Percentiles rank a stretch among this genome's conserved stretches.
Evolutionary conservation across 2,888 invertebrate genomes (phyloP).

Genomic region (Xylocampa areola): DNA sequence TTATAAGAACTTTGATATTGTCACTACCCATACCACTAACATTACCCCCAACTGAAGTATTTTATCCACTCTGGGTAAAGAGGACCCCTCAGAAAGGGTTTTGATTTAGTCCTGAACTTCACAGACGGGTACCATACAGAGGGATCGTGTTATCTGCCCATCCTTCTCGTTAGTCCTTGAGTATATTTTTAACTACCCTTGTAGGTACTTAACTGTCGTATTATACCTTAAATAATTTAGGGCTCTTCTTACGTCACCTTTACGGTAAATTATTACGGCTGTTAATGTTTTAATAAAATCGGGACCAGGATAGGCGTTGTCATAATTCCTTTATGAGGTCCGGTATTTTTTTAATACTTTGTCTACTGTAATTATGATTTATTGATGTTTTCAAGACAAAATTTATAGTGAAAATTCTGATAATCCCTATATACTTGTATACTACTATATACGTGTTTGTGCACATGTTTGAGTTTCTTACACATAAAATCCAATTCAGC

Average conservation of each 20-base stretch:
- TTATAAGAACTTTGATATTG: no score
- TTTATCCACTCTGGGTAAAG: no score
- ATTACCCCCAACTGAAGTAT: no score
- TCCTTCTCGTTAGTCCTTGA: slow-evolving; percentile 7
- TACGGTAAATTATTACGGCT: slow-evolving; percentile 36
- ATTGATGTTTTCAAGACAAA: no score
- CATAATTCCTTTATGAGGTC: slow-evolving; percentile 15
- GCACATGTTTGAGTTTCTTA: no score
- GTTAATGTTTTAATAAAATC: slow-evolving; percentile 46
- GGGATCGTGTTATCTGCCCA: background rate
- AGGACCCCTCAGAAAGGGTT: background rate
- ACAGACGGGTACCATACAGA: slow-evolving; percentile 8
- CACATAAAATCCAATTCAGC: no score
- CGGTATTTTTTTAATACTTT: background rate
- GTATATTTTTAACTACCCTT: background rate
- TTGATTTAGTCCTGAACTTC: slow-evolving; percentile 8
- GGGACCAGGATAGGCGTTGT: slow-evolving; percentile 1
- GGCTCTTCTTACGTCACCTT: slow-evolving; percentile 25
- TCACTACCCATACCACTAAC: no score
- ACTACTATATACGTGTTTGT: no score
- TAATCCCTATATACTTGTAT: no score
- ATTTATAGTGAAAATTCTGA: no score
- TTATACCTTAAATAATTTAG: slow-evolving; percentile 18
- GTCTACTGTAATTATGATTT: background rate
- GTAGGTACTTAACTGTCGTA: slow-evolving; percentile 1